Percentiles rank a stretch among this genome's conserved stretches.
Evolutionary conservation across 2,797 vertebrate species (phyloP).

Genomic region (Squalus acanthias): DNA sequence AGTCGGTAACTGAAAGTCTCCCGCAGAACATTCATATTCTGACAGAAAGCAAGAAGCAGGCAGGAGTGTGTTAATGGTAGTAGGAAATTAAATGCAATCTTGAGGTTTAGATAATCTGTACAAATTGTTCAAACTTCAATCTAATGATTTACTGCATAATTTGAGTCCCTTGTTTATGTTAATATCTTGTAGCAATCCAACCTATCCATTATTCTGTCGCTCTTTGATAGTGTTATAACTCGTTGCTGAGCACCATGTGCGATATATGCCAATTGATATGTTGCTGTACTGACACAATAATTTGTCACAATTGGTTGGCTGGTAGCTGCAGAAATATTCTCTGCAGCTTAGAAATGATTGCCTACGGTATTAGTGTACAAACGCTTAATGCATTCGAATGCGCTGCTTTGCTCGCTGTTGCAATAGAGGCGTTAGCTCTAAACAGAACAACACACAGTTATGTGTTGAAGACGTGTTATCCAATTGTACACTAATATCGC

Average conservation of each 20-base stretch:
- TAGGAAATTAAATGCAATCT: not conserved
- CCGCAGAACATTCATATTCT: not conserved
- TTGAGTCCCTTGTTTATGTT: conserved; percentile 12
- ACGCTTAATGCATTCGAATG: not conserved
- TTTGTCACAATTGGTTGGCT: not conserved
- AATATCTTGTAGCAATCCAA: not conserved
- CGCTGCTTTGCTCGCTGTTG: not conserved
- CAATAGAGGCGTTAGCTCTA: not conserved
- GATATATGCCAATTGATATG: not conserved
- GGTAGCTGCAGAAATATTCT: not conserved
- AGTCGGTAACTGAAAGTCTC: not conserved
- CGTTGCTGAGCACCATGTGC: not conserved
- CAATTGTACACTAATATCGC: not conserved
- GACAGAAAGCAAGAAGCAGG: not conserved
- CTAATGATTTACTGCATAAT: not conserved
- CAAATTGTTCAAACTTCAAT: not conserved
- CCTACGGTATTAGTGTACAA: not conserved
- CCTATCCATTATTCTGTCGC: not conserved
- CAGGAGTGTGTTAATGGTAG: not conserved
- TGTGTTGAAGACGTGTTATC: not conserved
- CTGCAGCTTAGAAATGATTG: not conserved
- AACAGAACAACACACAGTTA: not conserved
- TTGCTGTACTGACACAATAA: not conserved
- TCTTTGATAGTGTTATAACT: not conserved
- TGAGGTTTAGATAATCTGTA: conserved; percentile 21